phyloP scores from a whole-genome alignment of 2,113 vertebrate genomes.

The Erinaceus europaeus region DNA sequence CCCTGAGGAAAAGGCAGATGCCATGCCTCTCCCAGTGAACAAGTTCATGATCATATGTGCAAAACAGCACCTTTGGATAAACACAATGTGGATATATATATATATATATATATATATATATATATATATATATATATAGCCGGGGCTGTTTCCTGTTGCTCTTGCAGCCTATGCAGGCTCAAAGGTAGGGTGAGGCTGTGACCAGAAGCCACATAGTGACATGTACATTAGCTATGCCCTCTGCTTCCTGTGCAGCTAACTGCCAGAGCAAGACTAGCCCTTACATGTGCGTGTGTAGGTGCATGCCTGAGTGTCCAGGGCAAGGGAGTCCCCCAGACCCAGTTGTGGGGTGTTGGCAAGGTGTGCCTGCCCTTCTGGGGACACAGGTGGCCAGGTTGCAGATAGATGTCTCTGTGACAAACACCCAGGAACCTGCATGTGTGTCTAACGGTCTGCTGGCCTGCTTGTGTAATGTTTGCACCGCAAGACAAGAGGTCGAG shows the following conservation, averaged over 20 bases:
- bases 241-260: slow-evolving; percentile 21
- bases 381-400: background rate
- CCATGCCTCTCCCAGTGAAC: slow-evolving; percentile 67
- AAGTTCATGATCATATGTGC: slow-evolving; percentile 75
- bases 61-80: slow-evolving; percentile 82
- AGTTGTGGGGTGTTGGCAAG: background rate
- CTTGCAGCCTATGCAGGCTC: slow-evolving; percentile 72
- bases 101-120: no score
- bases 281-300: no score
- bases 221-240: slow-evolving; percentile 60
- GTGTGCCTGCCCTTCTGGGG: background rate
- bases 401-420: background rate
- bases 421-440: background rate
- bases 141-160: slow-evolving; percentile 84
- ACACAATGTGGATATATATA: slow-evolving; percentile 83
- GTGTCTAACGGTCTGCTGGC: background rate
- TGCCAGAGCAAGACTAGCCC: background rate
- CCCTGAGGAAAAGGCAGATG: slow-evolving; percentile 8
- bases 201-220: slow-evolving; percentile 71
- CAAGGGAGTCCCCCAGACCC: background rate
- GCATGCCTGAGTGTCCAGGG: no score
- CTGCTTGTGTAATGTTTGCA: slow-evolving; percentile 32
- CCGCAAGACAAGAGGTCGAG: slow-evolving; percentile 31
- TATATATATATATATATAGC: slow-evolving; percentile 78
- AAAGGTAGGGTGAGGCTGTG: slow-evolving; percentile 77